A percentile compares a stretch with the other conserved stretches of the same genome.
These are phyloP conservation scores for Candoia aspera DNA, from an alignment of 2,113 vertebrate species.

Conservation along the genomic window DNA sequence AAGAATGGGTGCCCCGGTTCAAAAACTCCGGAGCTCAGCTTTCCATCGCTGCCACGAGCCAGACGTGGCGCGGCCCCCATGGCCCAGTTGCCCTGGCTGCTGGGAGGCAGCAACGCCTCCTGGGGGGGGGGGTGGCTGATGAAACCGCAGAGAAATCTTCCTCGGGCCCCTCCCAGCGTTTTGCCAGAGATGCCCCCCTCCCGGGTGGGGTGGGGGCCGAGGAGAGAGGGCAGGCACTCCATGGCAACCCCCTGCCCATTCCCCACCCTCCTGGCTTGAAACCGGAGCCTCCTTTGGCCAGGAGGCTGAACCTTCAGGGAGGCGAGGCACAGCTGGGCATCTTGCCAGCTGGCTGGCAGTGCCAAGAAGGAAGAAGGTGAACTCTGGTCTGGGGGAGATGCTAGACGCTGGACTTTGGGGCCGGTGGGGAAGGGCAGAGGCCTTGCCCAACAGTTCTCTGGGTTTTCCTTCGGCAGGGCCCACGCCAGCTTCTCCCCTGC, in stretches of 20 bases:
- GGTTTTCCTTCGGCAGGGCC: neutral
- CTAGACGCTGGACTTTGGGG: neutral
- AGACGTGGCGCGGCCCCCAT: neutral
- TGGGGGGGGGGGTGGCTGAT: slow-evolving; percentile 27
- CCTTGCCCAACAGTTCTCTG: neutral
- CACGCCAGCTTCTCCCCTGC: neutral
- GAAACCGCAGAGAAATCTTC: slow-evolving; percentile 18
- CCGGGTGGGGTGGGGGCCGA: neutral
- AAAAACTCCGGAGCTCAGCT: neutral
- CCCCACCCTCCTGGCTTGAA: neutral
- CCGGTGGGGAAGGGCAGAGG: neutral
- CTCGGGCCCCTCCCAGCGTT: neutral
- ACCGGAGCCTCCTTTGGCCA: neutral
- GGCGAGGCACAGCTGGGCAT: neutral
- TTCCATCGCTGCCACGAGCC: neutral
- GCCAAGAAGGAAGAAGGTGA: neutral
- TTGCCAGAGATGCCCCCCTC: neutral
- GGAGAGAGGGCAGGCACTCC: neutral
- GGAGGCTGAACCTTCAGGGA: neutral
- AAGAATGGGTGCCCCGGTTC: too few species aligned
- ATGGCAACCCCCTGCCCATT: neutral
- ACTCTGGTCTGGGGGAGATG: neutral
- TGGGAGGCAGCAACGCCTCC: neutral
- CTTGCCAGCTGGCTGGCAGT: neutral
- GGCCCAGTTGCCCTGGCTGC: neutral